Evolutionary conservation across 1,140 invertebrate genomes (phyloP).

Genomic region (Hyphantria cunea): DNA sequence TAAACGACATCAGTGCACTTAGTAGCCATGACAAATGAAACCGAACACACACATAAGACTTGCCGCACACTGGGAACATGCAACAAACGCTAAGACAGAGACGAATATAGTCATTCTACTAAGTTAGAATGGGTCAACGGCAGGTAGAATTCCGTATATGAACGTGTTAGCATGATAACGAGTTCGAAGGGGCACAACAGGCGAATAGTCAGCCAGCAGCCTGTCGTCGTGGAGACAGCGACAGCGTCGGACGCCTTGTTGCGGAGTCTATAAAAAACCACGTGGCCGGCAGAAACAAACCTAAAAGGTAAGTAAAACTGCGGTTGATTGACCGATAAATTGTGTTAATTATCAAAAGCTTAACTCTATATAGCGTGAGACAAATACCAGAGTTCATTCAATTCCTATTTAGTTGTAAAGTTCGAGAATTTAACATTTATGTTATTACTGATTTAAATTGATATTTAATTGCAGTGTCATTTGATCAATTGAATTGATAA

Average conservation of each 20-base stretch:
- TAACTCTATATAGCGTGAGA: neutral
- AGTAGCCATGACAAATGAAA: too few species aligned
- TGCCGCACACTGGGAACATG: conserved; percentile 5
- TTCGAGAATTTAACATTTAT: neutral
- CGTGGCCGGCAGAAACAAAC: conserved; percentile 62
- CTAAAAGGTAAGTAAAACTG: conserved; percentile 55
- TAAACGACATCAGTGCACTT: too few species aligned
- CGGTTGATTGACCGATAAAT: conserved; percentile 15
- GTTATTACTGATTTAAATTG: neutral
- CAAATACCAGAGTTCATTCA: neutral
- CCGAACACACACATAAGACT: too few species aligned
- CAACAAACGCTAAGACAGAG: conserved; percentile 26
- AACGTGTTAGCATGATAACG: conserved; percentile 41
- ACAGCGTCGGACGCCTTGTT: conserved; percentile 55
- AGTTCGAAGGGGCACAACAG: conserved; percentile 20
- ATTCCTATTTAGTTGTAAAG: neutral
- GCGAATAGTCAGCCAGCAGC: conserved; percentile 40
- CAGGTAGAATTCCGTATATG: conserved; percentile 38
- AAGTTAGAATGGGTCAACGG: conserved; percentile 44
- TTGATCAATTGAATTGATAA: neutral
- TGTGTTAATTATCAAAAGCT: conserved; percentile 10
- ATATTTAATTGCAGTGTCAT: neutral
- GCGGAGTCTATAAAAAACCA: conserved; percentile 45
- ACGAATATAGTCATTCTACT: conserved; percentile 34
- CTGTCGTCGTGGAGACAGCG: conserved; percentile 67